Conservation (phyloP, 1,140 invertebrate genomes). For the Drosophila prosaltans region DNA sequence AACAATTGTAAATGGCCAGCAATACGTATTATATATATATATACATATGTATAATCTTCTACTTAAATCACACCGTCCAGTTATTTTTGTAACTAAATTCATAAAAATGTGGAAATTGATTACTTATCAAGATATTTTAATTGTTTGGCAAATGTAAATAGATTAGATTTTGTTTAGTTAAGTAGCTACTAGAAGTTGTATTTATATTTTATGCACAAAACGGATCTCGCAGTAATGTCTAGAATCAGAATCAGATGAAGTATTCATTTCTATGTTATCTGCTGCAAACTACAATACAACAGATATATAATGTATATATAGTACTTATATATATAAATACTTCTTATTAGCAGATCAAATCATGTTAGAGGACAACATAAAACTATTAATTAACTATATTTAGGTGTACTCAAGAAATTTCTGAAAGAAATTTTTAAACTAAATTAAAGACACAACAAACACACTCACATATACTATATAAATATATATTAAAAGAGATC, state of each 20-base stretch:
- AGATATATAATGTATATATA: constrained; percentile 58
- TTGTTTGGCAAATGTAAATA: constrained; percentile 48
- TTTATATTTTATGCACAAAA: constrained; percentile 64
- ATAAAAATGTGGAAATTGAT: constrained; percentile 1
- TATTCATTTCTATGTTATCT: constrained; percentile 40
- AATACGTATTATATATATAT: constrained; percentile 51
- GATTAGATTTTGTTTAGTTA: not conserved
- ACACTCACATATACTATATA: constrained; percentile 8
- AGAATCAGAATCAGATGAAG: constrained; percentile 42
- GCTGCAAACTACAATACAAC: constrained; percentile 49
- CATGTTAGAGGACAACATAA: constrained; percentile 24
- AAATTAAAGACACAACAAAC: constrained; percentile 4
- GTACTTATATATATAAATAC: constrained; percentile 25
- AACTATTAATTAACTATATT: constrained; percentile 27
- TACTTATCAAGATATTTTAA: constrained; percentile 19
- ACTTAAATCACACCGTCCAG: constrained; percentile 66
- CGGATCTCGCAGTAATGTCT: constrained; percentile 65
- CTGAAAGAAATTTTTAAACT: constrained; percentile 54
- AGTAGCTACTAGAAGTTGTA: constrained; percentile 22
- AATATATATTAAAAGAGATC: constrained; percentile 13
- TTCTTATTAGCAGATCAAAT: constrained; percentile 41
- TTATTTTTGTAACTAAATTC: constrained; percentile 41
- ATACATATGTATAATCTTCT: constrained; percentile 16
- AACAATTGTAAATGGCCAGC: constrained; percentile 53
- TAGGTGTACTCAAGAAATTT: constrained; percentile 56